Base-by-base conservation (phyloP, 1,140 invertebrate genomes). In the Papilio polyxenes region DNA sequence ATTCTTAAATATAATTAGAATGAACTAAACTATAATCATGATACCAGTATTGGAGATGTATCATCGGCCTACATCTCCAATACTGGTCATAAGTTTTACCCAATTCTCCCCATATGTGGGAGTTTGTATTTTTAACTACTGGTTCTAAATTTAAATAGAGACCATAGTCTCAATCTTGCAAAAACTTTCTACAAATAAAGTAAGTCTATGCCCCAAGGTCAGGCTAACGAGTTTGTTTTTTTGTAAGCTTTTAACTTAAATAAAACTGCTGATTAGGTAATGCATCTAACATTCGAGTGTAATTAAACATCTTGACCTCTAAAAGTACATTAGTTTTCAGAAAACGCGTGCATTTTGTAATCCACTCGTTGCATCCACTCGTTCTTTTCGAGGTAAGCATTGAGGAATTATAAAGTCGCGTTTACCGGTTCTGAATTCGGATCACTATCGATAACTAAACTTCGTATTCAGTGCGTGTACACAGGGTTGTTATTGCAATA, bases 391-490 rank as follows among this genome's bases (percentile, higher is more conserved):
- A 77, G n/a, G 59, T 65, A 65, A 81, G 81, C 81, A 31, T 78
- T 49, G 59, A 72, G 37, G 11, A 62, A 78, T 72, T 53, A 76
- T 75, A 82, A 81, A 83, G 31, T 72, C 82, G 83, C 83, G 77
- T 83, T 83, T 89, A 88, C 89, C 84, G 84, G 87, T 87, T 89
- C 84, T 83, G 80, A 85, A 86, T 86, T 86, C 77, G 83, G 84
- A 77, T 77, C 75, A 77, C 44, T 77, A 77, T 77, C 49, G 49
- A 77, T 77, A 56, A 77, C 11, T 77, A 23, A 17, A 17, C 31
- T 72, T 37, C 48, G 75, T 77, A 77, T 77, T 77, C 75, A 53
- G 20, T 77, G 75, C 49, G 20, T 77, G 44, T 31, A 11, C 20
- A 49, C 44, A 77, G 75, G 75, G 75, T 53, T 77, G 75, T 37